Evolutionary conservation across 2,797 vertebrate genomes (phyloP), one percentile per base, ranked within the genome.

Genomic region (Pachyuromys duprasi): DNA sequence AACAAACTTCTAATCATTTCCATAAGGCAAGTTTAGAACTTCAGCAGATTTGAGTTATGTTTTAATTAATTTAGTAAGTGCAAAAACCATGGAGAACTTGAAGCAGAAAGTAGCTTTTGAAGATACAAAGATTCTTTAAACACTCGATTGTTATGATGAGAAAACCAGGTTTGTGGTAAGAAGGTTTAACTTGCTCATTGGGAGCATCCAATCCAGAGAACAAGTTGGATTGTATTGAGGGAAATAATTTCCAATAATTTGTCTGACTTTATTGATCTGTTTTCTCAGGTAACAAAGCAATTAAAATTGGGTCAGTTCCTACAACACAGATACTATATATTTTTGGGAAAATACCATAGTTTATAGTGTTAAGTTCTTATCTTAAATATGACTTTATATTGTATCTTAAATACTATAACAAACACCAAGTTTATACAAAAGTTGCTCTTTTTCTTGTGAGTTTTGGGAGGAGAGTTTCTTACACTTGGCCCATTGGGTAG

Each of bases 81-180:
- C 90, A 67, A 91, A 95, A 89, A 26, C 33, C n/a, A 14, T 76
- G 53, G 81, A 70, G 24, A 7, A 83, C 18, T 92, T 90, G 92
- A 42, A 62, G 57, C 33, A 79, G 60, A 80, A 63, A 82, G 55
- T 42, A 94, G 2, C 11, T 70, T 89, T 33, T 89, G 80, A 93
- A 94, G 63, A 92, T 90, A 53, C 49, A 55, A 86, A 93, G 36
- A 80, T 22, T 28, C 65, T 75, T 92, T 94, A 86, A 86, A 70
- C 49, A 39, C 84, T 75, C 36, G 9, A 18, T 24, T 26, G 78
- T 3, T 60, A 6, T 53, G 45, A 33, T 36, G 7, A 57, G 36
- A 62, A 53, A 26, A 45, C 0, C 15, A 12, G 3, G 4, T 70
- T 5, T 69, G 7, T 14, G 3, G 17, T 53, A 33, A 22, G 60